A percentile compares a stretch with the other conserved stretches of the same genome.
Conservation (phyloP, 2,797 vertebrate species). For the Setipinna tenuifilis region DNA sequence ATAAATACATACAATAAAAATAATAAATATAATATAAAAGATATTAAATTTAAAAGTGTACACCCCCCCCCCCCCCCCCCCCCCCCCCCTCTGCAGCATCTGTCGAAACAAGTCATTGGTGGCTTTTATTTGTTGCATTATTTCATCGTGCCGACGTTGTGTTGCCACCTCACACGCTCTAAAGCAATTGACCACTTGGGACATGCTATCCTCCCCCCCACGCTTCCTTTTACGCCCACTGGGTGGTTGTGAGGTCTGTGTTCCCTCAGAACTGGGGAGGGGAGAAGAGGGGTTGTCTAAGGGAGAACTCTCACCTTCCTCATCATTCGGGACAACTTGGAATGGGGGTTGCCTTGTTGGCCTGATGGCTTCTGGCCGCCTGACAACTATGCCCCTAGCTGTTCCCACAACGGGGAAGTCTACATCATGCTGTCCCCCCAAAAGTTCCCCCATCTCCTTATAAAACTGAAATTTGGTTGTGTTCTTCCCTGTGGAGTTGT, state of each 20-base stretch:
- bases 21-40: too few species aligned
- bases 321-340: too few species aligned
- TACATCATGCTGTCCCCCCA: constrained; percentile 28
- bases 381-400: not conserved
- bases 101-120: not conserved
- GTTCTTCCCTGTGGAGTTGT: not conserved
- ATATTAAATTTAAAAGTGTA: not conserved
- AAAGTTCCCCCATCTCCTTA: constrained; percentile 25
- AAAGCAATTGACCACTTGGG: not conserved
- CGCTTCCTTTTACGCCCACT: constrained; percentile 12
- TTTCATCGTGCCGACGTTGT: constrained; percentile 13
- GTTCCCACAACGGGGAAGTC: constrained; percentile 30
- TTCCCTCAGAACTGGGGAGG: not conserved
- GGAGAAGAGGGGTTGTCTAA: constrained; percentile 1
- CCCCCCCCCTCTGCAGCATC: constrained; percentile 2
- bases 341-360: not conserved
- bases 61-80: too few species aligned
- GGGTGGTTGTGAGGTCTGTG: not conserved
- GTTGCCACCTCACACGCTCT: not conserved
- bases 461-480: constrained; percentile 22
- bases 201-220: not conserved
- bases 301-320: too few species aligned
- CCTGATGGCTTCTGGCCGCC: constrained; percentile 8
- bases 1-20: too few species aligned
- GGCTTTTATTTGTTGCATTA: constrained; percentile 9